These are phyloP conservation scores for Prorops nasuta DNA, from an alignment of 1,140 invertebrate genomes.

Conservation along the genomic window DNA sequence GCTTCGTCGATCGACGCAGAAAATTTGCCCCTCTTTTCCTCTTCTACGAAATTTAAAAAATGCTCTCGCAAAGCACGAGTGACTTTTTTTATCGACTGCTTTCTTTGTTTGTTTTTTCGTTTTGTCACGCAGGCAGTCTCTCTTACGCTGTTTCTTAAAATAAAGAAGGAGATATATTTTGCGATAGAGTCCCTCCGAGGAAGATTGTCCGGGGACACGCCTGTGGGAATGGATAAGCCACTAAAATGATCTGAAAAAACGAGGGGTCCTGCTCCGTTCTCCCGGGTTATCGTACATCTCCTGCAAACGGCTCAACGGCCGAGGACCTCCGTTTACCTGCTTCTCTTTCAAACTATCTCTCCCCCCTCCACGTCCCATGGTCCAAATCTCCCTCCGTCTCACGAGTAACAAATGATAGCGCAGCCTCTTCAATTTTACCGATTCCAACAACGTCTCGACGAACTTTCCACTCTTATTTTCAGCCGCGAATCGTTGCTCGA, in stretches of 20 bases:
- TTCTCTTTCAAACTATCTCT: background rate
- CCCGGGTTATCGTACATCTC: conserved; percentile 16
- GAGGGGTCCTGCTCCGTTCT: background rate
- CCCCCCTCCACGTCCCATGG: too few relatives aligned
- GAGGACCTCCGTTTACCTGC: background rate
- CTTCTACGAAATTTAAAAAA: too few relatives aligned
- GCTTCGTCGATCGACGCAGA: background rate
- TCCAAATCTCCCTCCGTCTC: too few relatives aligned
- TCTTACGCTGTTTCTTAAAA: background rate
- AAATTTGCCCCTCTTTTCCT: too few relatives aligned
- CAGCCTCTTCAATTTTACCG: too few relatives aligned
- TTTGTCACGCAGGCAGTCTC: conserved; percentile 4
- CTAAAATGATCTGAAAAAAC: background rate
- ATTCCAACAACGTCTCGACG: too few relatives aligned
- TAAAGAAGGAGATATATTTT: conserved; percentile 8
- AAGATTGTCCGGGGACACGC: conserved; percentile 25
- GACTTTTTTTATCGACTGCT: too few relatives aligned
- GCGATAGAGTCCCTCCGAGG: conserved; percentile 1
- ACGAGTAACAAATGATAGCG: too few relatives aligned
- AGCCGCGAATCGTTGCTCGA: too few relatives aligned
- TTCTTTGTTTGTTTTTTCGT: conserved; percentile 8
- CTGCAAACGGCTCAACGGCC: background rate
- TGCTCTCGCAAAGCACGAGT: too few relatives aligned
- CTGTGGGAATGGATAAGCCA: conserved; percentile 8
- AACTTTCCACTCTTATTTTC: too few relatives aligned